These are phyloP conservation scores for Prinia subflava DNA, from an alignment of 2,113 vertebrate species.

Conservation along the genomic window DNA sequence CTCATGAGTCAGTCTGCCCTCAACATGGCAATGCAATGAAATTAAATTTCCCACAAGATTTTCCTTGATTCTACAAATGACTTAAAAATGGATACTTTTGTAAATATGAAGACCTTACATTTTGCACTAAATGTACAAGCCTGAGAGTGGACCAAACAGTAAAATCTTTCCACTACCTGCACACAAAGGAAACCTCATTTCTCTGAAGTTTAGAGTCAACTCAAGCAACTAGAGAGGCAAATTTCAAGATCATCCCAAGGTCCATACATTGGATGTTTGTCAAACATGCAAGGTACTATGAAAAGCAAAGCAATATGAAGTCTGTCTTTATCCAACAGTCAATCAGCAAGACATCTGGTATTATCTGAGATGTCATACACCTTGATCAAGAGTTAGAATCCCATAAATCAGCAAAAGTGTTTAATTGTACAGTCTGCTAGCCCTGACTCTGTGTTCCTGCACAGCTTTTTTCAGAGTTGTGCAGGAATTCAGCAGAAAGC, in stretches of 20 bases:
- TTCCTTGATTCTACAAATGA: neutral
- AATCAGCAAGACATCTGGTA: neutral
- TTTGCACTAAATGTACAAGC: neutral
- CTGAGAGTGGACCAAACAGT: neutral
- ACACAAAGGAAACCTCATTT: neutral
- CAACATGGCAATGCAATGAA: neutral
- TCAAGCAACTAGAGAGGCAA: neutral
- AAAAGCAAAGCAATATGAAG: neutral
- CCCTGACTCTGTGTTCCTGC: neutral
- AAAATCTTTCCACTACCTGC: neutral
- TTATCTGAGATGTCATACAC: neutral
- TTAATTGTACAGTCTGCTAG: neutral
- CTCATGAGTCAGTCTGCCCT: neutral
- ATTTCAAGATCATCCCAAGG: neutral
- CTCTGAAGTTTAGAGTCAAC: neutral
- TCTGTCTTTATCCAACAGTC: neutral
- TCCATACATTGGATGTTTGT: neutral
- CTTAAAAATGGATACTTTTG: neutral
- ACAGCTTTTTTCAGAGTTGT: neutral
- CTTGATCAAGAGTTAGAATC: neutral
- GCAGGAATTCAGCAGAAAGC: neutral
- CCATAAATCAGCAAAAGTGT: neutral
- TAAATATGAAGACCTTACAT: neutral
- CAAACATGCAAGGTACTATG: fast-evolving
- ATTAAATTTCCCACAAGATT: neutral